Percentiles rank a stretch among this genome's conserved stretches.
These are phyloP conservation scores for Leiothrix lutea DNA, from an alignment of 2,113 vertebrate genomes.

Conservation along the genomic window DNA sequence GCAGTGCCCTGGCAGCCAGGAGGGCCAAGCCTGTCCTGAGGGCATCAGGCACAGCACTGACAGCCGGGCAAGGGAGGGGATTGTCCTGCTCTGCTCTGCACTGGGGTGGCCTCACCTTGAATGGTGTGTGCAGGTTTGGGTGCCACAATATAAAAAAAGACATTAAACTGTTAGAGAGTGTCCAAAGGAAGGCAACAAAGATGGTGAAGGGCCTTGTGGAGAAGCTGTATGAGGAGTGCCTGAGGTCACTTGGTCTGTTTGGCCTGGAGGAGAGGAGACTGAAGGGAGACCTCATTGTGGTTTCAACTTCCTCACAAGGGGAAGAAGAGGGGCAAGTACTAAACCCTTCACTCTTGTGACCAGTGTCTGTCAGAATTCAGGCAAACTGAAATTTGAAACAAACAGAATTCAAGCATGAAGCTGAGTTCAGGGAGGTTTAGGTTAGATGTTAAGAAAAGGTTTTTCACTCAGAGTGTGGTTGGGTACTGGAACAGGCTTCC, in stretches of 20 bases:
- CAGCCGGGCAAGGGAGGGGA: background rate
- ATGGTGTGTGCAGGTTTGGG: background rate
- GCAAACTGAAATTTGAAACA: too few species aligned
- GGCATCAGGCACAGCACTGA: accelerated
- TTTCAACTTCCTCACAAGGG: background rate
- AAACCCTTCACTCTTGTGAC: background rate
- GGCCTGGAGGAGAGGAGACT: background rate
- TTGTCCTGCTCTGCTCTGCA: background rate
- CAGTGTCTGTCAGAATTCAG: background rate
- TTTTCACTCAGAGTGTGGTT: background rate
- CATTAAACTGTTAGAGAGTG: background rate
- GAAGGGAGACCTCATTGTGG: background rate
- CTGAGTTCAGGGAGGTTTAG: background rate
- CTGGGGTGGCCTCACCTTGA: accelerated
- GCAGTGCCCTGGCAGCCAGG: background rate
- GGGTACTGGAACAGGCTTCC: background rate
- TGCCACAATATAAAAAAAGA: background rate
- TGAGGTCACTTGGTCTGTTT: background rate
- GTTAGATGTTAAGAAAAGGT: background rate
- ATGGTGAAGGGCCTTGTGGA: background rate
- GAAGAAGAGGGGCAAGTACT: background rate
- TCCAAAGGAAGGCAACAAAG: background rate
- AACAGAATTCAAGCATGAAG: too few species aligned
- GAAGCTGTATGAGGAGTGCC: accelerated
- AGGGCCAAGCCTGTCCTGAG: accelerated